phyloP scores from a whole-genome alignment of 2,113 vertebrate genomes.

The Mus spicilegus region DNA sequence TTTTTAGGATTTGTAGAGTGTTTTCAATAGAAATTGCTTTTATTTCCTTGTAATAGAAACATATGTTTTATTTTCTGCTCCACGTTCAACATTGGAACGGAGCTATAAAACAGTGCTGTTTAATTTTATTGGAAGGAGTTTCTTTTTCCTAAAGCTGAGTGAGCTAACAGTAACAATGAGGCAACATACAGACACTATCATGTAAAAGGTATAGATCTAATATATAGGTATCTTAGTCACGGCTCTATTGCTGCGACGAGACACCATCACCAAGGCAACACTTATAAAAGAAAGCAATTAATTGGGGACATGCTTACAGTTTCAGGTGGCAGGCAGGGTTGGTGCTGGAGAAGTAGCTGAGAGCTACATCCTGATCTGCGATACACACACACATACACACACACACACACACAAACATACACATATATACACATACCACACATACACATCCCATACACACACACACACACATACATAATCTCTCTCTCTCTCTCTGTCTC shows the following conservation, averaged over 20 bases:
- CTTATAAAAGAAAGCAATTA: background rate
- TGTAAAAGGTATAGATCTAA: background rate
- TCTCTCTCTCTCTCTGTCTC: too few species aligned
- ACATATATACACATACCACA: background rate
- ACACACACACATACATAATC: too few species aligned
- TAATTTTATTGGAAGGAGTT: constrained; percentile 49
- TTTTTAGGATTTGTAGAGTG: constrained; percentile 49
- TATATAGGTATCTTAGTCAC: background rate
- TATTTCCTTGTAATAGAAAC: constrained; percentile 65
- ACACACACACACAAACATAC: background rate
- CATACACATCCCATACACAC: too few species aligned
- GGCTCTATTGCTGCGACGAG: background rate
- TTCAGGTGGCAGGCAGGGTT: background rate
- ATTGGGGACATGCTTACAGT: background rate
- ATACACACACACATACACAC: background rate
- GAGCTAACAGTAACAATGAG: constrained; percentile 4
- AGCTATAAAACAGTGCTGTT: constrained; percentile 54
- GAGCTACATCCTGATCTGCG: background rate
- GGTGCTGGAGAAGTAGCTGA: background rate
- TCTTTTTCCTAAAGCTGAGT: constrained; percentile 33
- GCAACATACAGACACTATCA: background rate
- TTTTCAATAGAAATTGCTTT: constrained; percentile 66
- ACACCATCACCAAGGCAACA: background rate
- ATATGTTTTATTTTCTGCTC: constrained; percentile 71
- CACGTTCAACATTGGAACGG: background rate